These are phyloP conservation scores for Aphaenogaster floridana DNA, from an alignment of 1,140 invertebrate genomes.

Conservation along the genomic window DNA sequence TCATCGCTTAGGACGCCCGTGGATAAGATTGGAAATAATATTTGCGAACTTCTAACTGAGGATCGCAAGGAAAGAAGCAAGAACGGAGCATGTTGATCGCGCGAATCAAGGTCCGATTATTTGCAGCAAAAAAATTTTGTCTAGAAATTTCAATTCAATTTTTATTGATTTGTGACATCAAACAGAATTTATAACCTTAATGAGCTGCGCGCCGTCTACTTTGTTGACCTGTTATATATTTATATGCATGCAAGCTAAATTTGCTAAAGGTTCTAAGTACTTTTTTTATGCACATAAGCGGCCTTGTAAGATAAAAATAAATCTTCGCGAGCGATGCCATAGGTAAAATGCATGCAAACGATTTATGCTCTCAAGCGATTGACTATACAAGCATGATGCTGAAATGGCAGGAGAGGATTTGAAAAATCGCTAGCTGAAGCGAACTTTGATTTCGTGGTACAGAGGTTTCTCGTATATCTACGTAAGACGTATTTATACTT, in stretches of 20 bases:
- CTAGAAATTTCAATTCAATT: neutral
- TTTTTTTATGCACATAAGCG: slow-evolving; percentile 24
- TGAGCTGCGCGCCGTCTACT: neutral
- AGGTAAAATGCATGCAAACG: slow-evolving; percentile 10
- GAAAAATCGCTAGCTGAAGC: slow-evolving; percentile 33
- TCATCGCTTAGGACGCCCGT: slow-evolving; percentile 75
- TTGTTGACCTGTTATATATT: slow-evolving; percentile 44
- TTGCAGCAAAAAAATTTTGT: neutral
- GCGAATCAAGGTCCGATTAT: slow-evolving; percentile 3
- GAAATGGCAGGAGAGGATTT: slow-evolving; percentile 23
- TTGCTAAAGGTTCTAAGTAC: slow-evolving; percentile 27
- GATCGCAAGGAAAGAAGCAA: neutral
- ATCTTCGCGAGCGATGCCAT: neutral
- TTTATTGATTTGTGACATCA: slow-evolving; percentile 3
- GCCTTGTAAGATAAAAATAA: slow-evolving; percentile 57
- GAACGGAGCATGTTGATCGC: neutral
- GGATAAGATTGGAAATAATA: slow-evolving; percentile 74
- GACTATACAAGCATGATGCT: slow-evolving; percentile 32
- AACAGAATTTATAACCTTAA: neutral
- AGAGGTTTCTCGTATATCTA: slow-evolving; percentile 25
- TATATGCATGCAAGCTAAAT: slow-evolving; percentile 38
- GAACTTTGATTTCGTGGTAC: slow-evolving; percentile 60
- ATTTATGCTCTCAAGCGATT: slow-evolving; percentile 26
- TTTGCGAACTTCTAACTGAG: slow-evolving; percentile 58
- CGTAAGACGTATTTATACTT: neutral